phyloP scores from a whole-genome alignment of 2,113 vertebrate genomes.

The Platichthys flesus region DNA sequence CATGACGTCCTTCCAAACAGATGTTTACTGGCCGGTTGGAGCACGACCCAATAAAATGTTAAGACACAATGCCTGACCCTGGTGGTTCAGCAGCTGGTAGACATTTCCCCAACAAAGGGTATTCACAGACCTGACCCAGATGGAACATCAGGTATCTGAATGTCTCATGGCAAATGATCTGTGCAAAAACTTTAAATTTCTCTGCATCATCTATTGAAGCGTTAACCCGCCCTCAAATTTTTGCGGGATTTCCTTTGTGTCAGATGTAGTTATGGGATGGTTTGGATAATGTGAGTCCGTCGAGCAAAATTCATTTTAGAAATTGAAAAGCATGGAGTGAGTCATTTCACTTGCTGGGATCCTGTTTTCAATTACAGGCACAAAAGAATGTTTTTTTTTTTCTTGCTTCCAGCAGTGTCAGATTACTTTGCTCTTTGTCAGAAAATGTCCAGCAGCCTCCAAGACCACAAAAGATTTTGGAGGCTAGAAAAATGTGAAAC shows the following conservation, averaged over 20 bases:
- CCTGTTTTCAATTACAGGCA: slow-evolving; percentile 80
- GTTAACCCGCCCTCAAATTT: slow-evolving; percentile 10
- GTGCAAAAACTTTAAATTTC: not conserved
- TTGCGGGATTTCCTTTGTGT: slow-evolving; percentile 6
- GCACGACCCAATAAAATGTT: slow-evolving; percentile 38
- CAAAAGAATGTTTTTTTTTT: slow-evolving; percentile 43
- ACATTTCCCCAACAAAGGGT: slow-evolving; percentile 20
- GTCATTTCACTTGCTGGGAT: slow-evolving; percentile 45
- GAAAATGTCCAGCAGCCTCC: slow-evolving; percentile 48
- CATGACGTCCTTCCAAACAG: slow-evolving; percentile 4
- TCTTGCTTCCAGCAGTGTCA: slow-evolving; percentile 33
- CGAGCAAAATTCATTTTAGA: slow-evolving; percentile 45
- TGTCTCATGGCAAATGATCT: not conserved
- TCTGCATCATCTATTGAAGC: not conserved
- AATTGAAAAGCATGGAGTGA: slow-evolving; percentile 49
- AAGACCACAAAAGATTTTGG: slow-evolving; percentile 46
- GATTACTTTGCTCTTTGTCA: slow-evolving; percentile 57
- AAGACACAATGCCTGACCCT: slow-evolving; percentile 38
- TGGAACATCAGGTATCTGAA: not conserved
- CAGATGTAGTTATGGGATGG: slow-evolving; percentile 16
- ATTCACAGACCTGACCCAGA: not conserved
- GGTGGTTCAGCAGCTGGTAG: slow-evolving; percentile 47
- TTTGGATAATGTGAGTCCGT: slow-evolving; percentile 18
- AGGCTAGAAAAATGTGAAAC: slow-evolving; percentile 19
- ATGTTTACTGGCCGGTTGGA: slow-evolving; percentile 5